Base-by-base conservation (phyloP, 2,113 vertebrate species). In the Actenoides lindsayi region DNA sequence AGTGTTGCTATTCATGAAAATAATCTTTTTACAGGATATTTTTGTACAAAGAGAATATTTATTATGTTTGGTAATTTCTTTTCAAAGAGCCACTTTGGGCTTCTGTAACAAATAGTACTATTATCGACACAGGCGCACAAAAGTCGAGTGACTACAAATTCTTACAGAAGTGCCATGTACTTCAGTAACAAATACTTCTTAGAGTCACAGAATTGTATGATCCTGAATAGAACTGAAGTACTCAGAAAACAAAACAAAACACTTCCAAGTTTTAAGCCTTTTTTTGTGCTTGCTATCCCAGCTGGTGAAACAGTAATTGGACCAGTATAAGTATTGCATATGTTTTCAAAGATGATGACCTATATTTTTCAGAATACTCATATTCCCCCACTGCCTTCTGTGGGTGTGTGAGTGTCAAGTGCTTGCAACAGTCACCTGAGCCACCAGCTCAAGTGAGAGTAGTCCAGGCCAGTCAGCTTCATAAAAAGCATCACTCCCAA, bases 31-130 rank as follows among this genome's bases (percentile, higher is more conserved):
- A 93, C 48, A 85, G 79, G 87, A 83, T 93, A 89, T 89, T 90
- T 97, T 93, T 88, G 24, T 74, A 92, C 59, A 73, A 71, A 95
- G 83, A 11, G 10, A 78, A 87, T 92, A 93, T 75, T 95, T 92
- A 93, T 75, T 95, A 90, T 92, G 73, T 95, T 96, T 94, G 94
- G 89, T 87, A 96, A 97, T 97, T 97, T 98, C 88, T 95, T 93
- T 96, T 96, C 77, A 90, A 94, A 97, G 91, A 96, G 86, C 95
- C 79, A 91, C 89, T 93, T 96, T 83, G 68, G 48, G 63, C 69
- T 96, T 95, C n/a, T 84, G 53, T 92, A 98, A 90, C 92, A 93
- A 98, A 92, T 93, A 83, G 71, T 80, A 78, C 79, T 97, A 80
- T 92, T 93, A 96, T 96, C 93, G 94, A 92, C 92, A 94, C 37